Evolutionary conservation across 1,140 invertebrate species (phyloP), one percentile per base, ranked within the genome.

Genomic region (Sitobion miscanthi): DNA sequence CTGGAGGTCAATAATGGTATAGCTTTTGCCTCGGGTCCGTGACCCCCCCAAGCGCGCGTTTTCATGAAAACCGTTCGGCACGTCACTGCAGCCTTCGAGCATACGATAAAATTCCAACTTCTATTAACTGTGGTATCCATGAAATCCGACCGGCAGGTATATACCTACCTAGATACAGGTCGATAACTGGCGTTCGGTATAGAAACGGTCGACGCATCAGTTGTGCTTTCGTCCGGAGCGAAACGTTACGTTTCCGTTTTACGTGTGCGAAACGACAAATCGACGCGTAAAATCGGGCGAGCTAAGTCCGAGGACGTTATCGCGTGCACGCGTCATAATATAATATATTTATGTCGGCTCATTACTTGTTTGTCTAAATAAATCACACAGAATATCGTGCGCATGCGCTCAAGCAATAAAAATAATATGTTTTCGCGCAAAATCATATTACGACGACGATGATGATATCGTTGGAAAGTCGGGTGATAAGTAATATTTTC

Each of bases 291-390:
- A 87, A 87, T 87, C 85, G 85, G 45, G 25, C 45, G 45, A 87
- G 85, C 45, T 87, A 87, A 87, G 45, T 47, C 25, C 45, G 85
- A 49, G 85, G 14, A 87, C 45, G 45, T 87, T 87, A 87, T 87
- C 85, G 85, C 52, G 52, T 14, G 49, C 20, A 54, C 23, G 42
- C 35, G 21, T 21, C 5, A 54, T 82, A 82, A 38, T 42, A 38
- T 42, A 77, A 35, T 35, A 35, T 45, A 21, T 85, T 85, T 45
- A 85, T n/a, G 85, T 47, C 38, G 85, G 45, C 42, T 87, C 85
- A 49, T 87, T 87, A 87, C 49, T 87, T 87, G 49, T 87, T 87
- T 49, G 85, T 87, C 85, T 20, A 87, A 87, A 35, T 87, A 87
- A 87, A 87, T 87, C 49, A 85, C n/a, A 8, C 38, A 42, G 38